These are phyloP conservation scores for Tragulus kanchil DNA, from an alignment of 2,113 vertebrate species.

Conservation along the genomic window DNA sequence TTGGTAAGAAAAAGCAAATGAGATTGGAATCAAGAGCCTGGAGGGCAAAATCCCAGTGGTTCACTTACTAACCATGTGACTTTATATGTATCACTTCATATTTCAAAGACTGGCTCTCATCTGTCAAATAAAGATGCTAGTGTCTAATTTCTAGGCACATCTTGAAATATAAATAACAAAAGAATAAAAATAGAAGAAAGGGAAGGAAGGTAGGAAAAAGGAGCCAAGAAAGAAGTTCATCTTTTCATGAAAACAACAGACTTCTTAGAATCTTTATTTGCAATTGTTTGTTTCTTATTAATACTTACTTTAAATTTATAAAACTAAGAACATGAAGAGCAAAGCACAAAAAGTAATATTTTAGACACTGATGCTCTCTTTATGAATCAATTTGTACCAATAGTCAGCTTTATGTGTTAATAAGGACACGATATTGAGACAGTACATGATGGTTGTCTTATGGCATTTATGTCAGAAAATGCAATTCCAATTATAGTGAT, in stretches of 20 bases:
- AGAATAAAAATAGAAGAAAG: background rate
- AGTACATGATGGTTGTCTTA: background rate
- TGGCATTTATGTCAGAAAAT: background rate
- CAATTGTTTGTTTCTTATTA: background rate
- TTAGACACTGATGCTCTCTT: background rate
- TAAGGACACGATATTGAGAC: background rate
- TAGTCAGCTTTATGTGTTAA: background rate
- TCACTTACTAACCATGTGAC: background rate
- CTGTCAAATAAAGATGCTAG: background rate
- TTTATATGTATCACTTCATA: background rate
- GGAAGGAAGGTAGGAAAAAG: too few relatives aligned
- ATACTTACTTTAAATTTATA: background rate
- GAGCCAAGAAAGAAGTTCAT: background rate
- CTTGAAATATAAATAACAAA: slow-evolving; percentile 46
- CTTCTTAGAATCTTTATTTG: background rate
- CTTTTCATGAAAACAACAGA: background rate
- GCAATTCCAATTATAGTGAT: background rate
- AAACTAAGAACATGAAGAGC: background rate
- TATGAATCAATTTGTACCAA: background rate
- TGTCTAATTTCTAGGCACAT: background rate
- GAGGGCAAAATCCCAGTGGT: background rate
- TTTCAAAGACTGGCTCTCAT: background rate
- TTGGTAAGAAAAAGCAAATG: background rate
- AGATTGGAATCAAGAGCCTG: background rate
- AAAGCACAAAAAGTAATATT: background rate